phyloP scores from a whole-genome alignment of 1,140 invertebrate genomes.

The Ganaspis sp. region DNA sequence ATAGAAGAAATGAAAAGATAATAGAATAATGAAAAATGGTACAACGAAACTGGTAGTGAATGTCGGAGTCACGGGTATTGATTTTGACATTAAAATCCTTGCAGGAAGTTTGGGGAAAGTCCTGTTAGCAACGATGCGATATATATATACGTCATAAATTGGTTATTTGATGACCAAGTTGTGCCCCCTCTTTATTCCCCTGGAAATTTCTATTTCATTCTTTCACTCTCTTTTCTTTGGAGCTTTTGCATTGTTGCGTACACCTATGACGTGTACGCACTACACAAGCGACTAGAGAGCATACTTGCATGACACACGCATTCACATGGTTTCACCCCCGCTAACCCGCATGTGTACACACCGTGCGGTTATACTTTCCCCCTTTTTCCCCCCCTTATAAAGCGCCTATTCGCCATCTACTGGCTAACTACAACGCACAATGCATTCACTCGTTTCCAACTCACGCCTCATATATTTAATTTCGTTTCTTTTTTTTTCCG shows the following conservation, averaged over 20 bases:
- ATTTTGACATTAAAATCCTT: constrained; percentile 4
- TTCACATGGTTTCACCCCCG: constrained; percentile 18
- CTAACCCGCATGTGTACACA: constrained; percentile 23
- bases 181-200: neutral
- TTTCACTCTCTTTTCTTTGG: neutral
- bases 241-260: constrained; percentile 16
- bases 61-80: neutral
- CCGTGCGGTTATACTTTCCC: neutral
- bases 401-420: constrained; percentile 4
- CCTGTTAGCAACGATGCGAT: neutral
- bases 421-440: neutral
- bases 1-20: too few relatives aligned
- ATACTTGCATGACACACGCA: constrained; percentile 9
- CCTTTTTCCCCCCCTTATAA: neutral
- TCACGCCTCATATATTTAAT: constrained; percentile 30
- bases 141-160: neutral
- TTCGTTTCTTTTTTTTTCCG: neutral
- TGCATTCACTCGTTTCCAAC: neutral
- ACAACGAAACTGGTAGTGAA: neutral
- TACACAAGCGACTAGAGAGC: neutral
- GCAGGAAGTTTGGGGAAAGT: neutral
- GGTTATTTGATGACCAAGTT: neutral
- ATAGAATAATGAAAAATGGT: too few relatives aligned
- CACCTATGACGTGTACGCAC: constrained; percentile 11
- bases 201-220: constrained; percentile 26